Base-by-base conservation (phyloP, 2,797 vertebrate genomes). In the Adrianichthys oophorus region DNA sequence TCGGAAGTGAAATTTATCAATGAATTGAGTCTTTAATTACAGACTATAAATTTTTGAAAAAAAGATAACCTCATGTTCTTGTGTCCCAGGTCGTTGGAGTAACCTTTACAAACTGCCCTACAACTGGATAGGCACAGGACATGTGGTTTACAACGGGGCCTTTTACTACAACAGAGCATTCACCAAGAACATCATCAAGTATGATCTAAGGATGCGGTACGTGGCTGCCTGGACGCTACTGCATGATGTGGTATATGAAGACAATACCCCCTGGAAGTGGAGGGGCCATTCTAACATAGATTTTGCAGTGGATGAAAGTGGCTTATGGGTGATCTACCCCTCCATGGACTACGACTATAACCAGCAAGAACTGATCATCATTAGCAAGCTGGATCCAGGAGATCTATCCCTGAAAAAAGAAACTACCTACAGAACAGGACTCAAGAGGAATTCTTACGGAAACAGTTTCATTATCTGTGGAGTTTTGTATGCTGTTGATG, bases 121-220 rank as follows among this genome's bases (percentile, higher is more conserved):
- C 86, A 98, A 96, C 90, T 98, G 96, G 96, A 98, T 98, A 0
- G 97, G 97, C 74, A 99, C 97, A 0, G 97, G 97, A 37, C 97
- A 99, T 0, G 97, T 98, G 74, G 94, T 99, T n/a, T 99, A 94
- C 80, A 94, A 90, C 0, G 95, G 96, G 0, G 94, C 96, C 44
- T 99, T 99, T 85, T 99, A 95, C 87, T 98, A 98, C 90, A 98
- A 98, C 92, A 90, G 96, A 0, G 97, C 97, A 80, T 99, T 99
- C 91, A 99, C 96, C 85, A 97, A 96, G 86, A 98, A 98, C 90
- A 96, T 99, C 86, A 98, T 99, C 87, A 99, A 98, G 80, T 98
- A 98, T 0, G 95, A 98, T 79, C 87, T 98, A 83, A 92, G 88
- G 65, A 94, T 96, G 91, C 94, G 97, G 17, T 98, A 94, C 0